These are phyloP conservation scores for Heterodera schachtii DNA, from an alignment of 1,140 invertebrate genomes.

Conservation along the genomic window DNA sequence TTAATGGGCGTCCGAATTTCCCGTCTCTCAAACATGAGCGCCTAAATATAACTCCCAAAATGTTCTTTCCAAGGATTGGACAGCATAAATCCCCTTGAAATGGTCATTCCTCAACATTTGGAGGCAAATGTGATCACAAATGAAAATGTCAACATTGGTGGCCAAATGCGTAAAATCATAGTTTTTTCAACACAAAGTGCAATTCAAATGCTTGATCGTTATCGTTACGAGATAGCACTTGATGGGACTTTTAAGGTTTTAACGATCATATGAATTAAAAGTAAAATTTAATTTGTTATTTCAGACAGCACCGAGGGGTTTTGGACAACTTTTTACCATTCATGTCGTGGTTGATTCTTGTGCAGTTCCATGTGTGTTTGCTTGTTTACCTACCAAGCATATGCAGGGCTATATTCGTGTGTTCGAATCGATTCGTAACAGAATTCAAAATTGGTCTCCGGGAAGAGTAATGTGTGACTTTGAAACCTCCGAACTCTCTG, in stretches of 20 bases:
- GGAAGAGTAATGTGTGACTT: conserved; percentile 19
- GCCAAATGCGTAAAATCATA: conserved; percentile 9
- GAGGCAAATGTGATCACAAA: background rate
- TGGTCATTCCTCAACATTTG: conserved; percentile 13
- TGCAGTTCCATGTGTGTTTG: conserved; percentile 5
- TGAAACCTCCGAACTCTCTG: conserved; percentile 3
- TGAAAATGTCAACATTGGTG: background rate
- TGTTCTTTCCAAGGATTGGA: too few species aligned
- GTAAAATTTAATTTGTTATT: background rate
- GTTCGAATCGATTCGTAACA: background rate
- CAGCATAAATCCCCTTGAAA: background rate
- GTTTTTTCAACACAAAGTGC: conserved; percentile 15
- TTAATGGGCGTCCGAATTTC: too few species aligned
- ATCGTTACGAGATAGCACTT: background rate
- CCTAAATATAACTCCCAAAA: too few species aligned
- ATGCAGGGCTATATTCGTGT: background rate
- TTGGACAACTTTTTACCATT: conserved; percentile 8
- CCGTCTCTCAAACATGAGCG: too few species aligned
- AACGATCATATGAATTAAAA: background rate
- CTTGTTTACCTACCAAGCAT: conserved; percentile 14
- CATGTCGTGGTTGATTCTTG: background rate
- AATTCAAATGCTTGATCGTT: background rate
- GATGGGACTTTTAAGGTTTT: conserved; percentile 24
- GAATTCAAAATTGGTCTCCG: conserved; percentile 7
- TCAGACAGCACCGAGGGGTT: conserved; percentile 11